Evolutionary conservation across 2,113 vertebrate genomes (phyloP), one percentile per base, ranked within the genome.

Genomic region (Pelmatolapia mariae): DNA sequence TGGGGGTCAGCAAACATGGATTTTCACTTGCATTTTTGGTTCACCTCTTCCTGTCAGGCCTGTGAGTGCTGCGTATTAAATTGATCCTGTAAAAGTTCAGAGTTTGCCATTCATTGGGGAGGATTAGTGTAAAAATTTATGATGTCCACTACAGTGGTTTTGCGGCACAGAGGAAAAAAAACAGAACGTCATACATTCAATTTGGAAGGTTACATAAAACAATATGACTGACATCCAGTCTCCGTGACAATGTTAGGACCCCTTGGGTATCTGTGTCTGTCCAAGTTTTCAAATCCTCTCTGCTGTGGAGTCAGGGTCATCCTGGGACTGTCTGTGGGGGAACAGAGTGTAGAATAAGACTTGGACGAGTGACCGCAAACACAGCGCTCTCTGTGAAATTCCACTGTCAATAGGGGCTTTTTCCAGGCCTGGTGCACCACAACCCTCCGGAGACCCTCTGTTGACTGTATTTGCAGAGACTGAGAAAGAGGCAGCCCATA

Each of bases 401-500:
- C 89, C 89, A 88, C 83, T 31, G 79, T 95, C 95, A 93, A 88
- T 87, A 87, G 95, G 93, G 92, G 86, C 90, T 94, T 94, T 95
- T 93, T 91, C 91, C 91, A 85, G 81, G 33, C 83, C 81, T 43
- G 38, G 87, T 82, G 81, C 29, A 89, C 92, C 92, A 86, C 94
- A 94, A 61, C 15, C 91, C 89, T 88, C 91, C 10, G 1, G 86
- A 90, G 90, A 88, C 61, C 86, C 53, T 47, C 26, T 54, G 87
- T 63, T 81, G 82, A 91, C 91, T 85, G 82, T 78, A 80, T 93
- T 89, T 91, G 85, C 83, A 83, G 89, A 93, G 47, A 66, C 45
- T 50, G 26, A 59, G 59, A 59, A 15, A 61, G 52, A 84, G 18
- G 45, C n/a, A 59, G 61, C 13, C 31, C 24, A 26, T 63, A 81